Base-by-base conservation (phyloP, 1,140 invertebrate species). In the Hycleus phaleratus region DNA sequence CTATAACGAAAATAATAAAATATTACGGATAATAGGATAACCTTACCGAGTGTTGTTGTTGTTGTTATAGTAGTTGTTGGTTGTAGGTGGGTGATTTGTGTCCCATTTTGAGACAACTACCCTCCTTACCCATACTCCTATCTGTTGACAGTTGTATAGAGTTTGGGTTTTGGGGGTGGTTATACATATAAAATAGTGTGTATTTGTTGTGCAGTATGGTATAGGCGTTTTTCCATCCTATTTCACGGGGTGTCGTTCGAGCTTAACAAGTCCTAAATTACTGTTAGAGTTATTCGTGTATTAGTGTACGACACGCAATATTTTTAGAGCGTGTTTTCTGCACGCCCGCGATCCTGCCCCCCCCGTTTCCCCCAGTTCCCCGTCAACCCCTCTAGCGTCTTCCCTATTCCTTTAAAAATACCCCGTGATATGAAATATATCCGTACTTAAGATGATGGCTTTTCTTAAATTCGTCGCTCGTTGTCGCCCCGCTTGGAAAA, bases 381-480 rank as follows among this genome's bases (percentile, higher is more conserved):
- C 18, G 18, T 18, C 18, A 18, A 18, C 18, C 18, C 18, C 18
- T 18, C 12, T 12, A 12, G 12, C 12, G 12, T 12, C 12, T 0
- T 12, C 12, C 18, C 18, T 18, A 18, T 18, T 18, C 32, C 32
- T 32, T 32, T 32, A 32, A 32, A 32, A 60, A 58, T 57, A 58
- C 58, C 58, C 64, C 32, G 65, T 60, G 63, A 68, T 67, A 70
- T 70, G 68, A 70, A 68, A 70, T 70, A 70, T 70, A 58, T 68
- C 63, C 64, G 62, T 70, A 70, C 68, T 70, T 70, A 70, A 68
- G 68, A 64, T 68, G 68, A 70, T 70, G 61, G 68, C 68, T 70
- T 70, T 70, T 68, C 68, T 66, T 70, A 70, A 70, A 70, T 67
- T 70, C 68, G 68, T 62, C 65, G 67, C 60, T 59, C 61, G 61